Base-by-base conservation (phyloP, 2,888 invertebrate species). In the Megaustenia siamemsis region DNA sequence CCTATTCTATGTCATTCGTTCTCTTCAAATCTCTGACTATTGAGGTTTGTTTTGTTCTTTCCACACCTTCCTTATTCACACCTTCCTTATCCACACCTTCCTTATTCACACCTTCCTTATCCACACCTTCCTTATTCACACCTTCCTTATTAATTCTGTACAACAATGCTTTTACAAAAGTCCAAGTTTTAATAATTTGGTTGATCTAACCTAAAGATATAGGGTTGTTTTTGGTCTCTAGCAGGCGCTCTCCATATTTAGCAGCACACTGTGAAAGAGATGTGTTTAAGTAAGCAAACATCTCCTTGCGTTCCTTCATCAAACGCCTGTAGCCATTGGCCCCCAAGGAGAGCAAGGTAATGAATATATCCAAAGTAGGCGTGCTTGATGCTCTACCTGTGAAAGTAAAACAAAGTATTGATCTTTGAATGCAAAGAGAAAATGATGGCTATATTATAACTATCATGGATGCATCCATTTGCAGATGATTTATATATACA, bases 271-370 rank as follows among this genome's bases (percentile, higher is more conserved):
- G 91, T n/a, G 92, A 90, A 79, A 97, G 92, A 88, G 95, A 94
- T 32, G 95, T 94, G 86, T 95, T 95, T 73, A 97, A 94, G 92
- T 96, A 96, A n/a, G 94, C 93, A 90, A 95, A 96, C 93, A 95
- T 95, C 81, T 95, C 94, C 90, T 96, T 95, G 49, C 96, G 94
- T 86, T 96, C 95, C 40, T 94, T 93, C n/a, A 96, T 94, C 38
- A 96, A 92, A 76, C 95, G 94, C 89, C 95, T 94, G 91, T 96
- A 97, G 1, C 96, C 96, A 76, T 94, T 94, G 89, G 95, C 94
- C 4, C 97, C 97, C 87, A 97, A 94, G 21, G 96, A 96, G 66
- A 97, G 93, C 24, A 97, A 93, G 0, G 97, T 97, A 92, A 97
- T 96, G 91, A 97, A 96, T 12, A 97, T 95, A 93, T 97, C 97